These are phyloP conservation scores for Cyrtonyx montezumae DNA, from an alignment of 2,113 vertebrate genomes.

Conservation along the genomic window DNA sequence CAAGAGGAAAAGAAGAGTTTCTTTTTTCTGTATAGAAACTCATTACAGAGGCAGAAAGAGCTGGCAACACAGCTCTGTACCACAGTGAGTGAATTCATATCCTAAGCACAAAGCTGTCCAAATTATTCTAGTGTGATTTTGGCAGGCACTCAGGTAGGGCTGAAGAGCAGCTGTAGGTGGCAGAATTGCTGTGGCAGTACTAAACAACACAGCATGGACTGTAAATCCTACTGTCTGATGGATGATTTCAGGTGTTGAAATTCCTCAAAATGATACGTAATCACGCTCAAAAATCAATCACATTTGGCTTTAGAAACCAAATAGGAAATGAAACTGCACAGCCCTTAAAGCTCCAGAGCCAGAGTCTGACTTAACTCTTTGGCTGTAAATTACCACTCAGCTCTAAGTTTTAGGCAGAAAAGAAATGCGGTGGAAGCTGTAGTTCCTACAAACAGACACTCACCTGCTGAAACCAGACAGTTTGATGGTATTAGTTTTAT, in stretches of 20 bases:
- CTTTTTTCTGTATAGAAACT: background rate
- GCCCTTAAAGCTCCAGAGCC: background rate
- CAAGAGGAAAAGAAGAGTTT: background rate
- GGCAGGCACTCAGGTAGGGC: background rate
- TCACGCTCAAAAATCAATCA: background rate
- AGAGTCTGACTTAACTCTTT: background rate
- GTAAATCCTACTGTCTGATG: background rate
- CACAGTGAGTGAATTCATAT: background rate
- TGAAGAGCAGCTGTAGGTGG: background rate
- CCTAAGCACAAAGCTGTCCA: background rate
- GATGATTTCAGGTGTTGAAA: background rate
- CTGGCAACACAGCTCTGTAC: background rate
- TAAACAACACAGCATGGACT: background rate
- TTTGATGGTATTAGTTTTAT: background rate
- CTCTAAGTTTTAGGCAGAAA: background rate
- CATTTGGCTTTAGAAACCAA: background rate
- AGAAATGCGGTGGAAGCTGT: background rate
- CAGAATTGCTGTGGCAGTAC: background rate
- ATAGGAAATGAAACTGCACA: background rate
- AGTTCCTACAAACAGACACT: background rate
- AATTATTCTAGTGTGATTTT: background rate
- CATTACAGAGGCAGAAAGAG: background rate
- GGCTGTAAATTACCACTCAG: background rate
- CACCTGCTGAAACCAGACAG: background rate
- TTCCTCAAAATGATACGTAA: background rate